phyloP scores from a whole-genome alignment of 2,797 vertebrate genomes.

The Enteromius thamalakanensis region DNA sequence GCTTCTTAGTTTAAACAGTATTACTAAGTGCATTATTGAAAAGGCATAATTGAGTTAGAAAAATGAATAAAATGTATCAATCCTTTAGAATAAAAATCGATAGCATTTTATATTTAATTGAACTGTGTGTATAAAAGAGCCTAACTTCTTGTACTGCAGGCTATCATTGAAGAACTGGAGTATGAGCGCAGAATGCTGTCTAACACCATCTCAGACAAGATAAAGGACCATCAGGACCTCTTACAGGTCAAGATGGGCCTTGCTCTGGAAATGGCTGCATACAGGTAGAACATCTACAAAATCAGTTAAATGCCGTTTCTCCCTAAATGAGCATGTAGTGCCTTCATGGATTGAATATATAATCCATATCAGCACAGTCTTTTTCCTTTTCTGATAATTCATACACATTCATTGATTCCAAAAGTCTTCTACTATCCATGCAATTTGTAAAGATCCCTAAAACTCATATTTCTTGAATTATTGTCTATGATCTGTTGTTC shows the following conservation, averaged over 20 bases:
- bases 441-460: background rate
- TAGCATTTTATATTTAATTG: background rate
- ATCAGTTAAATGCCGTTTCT: background rate
- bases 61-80: background rate
- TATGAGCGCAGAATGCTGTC: constrained; percentile 85
- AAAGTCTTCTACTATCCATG: background rate
- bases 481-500: background rate
- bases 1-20: background rate
- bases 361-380: background rate
- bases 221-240: constrained; percentile 89
- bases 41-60: background rate
- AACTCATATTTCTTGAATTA: background rate
- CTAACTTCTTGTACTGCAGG: constrained; percentile 72
- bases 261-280: constrained; percentile 90
- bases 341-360: background rate
- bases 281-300: constrained; percentile 81
- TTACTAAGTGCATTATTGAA: background rate
- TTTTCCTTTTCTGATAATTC: background rate
- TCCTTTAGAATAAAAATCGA: background rate
- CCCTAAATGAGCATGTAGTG: background rate
- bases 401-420: background rate
- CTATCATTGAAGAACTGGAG: constrained; percentile 85
- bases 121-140: background rate
- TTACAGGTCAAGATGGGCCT: constrained; percentile 91
- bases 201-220: constrained; percentile 80